Evolutionary conservation across 2,113 vertebrate genomes (phyloP), one percentile per base, ranked within the genome.

Genomic region (Sorex fumeus): DNA sequence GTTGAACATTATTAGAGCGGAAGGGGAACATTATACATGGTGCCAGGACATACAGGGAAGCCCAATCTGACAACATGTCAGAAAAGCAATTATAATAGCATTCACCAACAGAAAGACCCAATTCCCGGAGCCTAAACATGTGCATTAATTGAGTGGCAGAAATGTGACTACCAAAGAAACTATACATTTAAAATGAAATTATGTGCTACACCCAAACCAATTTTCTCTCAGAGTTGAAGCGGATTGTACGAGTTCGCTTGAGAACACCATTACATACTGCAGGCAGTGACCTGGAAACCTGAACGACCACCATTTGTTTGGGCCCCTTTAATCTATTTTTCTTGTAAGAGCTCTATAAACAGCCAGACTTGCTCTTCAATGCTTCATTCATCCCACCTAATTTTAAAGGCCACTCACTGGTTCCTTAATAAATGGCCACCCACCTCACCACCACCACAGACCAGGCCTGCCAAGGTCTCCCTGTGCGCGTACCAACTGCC

Each of bases 371-470:
- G 23, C 62, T 76, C n/a, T 78, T 92, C 50, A 83, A 60, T 47
- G 86, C 74, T 93, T 78, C 74, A 82, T n/a, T 91, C 88, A 93
- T 36, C 84, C n/a, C 69, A 80, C 3, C 53, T 90, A 62, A 84
- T 90, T 84, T 94, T 90, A 90, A 93, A 96, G 75, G 75, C 69
- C 93, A 87, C 94, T 88, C 93, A 94, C 34, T 81, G 64, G 93
- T 96, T 96, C 87, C 95, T 95, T 89, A 94, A 93, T 83, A 91
- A 66, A 0, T 66, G 88, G 82, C 79, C 72, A 94, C 69, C 32
- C 36, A 84, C 57, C 66, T 64, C 8, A 28, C 53, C 32, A 79
- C 23, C 93, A 93, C 64, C 15, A 43, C 36, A 30, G 67, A 85
- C 10, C 0, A 69, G 16, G 89, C 30, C 18, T 21, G 90, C 47